Evolutionary conservation across 92 coral and sea anemone species (phyloP).

Genomic region (Micromussa lordhowensis): DNA sequence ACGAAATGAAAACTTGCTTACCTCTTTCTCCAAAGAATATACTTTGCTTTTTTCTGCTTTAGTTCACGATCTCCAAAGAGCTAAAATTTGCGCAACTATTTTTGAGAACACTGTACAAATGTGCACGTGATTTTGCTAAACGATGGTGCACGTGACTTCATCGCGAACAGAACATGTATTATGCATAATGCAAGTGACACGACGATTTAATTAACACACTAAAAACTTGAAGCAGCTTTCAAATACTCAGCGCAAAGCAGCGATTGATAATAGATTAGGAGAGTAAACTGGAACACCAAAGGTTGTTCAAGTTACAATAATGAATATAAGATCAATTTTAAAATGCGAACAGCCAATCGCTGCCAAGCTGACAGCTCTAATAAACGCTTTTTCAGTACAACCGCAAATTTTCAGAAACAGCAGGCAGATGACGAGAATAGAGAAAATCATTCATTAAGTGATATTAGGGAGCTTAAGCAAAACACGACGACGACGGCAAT

Average conservation of each 20-base stretch:
- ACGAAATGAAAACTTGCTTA: neutral
- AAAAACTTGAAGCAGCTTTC: no score
- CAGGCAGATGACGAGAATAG: neutral
- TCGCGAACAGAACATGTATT: neutral
- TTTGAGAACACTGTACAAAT: neutral
- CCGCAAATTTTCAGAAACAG: neutral
- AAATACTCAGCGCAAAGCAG: neutral
- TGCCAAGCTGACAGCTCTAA: neutral
- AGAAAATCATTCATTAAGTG: neutral
- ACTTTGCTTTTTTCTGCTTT: neutral
- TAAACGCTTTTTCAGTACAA: no score
- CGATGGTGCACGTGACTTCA: neutral
- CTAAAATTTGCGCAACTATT: neutral
- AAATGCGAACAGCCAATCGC: neutral
- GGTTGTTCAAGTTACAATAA: neutral
- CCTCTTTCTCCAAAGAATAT: neutral
- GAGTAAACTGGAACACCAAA: neutral
- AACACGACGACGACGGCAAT: no score
- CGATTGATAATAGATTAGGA: neutral
- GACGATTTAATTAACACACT: neutral
- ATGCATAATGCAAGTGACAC: neutral
- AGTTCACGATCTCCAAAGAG: neutral
- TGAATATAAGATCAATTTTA: neutral
- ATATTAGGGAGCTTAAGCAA: no score
- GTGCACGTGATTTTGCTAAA: neutral